Evolutionary conservation across 2,888 invertebrate species (phyloP), one percentile per base, ranked within the genome.

Genomic region (Pseudococcus viburni): DNA sequence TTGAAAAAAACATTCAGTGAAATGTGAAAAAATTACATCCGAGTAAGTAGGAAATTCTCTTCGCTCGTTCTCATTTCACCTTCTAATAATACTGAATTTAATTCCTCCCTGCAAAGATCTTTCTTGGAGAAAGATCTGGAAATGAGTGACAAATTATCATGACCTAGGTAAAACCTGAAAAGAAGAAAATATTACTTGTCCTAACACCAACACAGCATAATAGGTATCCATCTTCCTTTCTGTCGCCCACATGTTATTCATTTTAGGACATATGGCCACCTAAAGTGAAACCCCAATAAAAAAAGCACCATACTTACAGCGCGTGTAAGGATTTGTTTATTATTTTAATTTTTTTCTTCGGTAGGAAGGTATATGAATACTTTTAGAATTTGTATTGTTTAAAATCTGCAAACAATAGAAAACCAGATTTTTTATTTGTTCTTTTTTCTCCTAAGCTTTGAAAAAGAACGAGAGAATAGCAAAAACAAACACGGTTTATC

Each of bases 401-500:
- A 64, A 64, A 64, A 64, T 64, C 12, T 64, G 22, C 64, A 12
- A 19, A 64, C 64, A 64, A 64, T 64, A 12, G 22, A 19, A 22
- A 64, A 22, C 11, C 64, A 64, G 64, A 64, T 64, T 64, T 64
- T 64, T 59, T n/a, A 22, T 64, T 19, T 22, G 22, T 11, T 22
- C 22, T 22, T 64, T 64, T 64, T 64, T 59, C 5, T 9, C 9
- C 42, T 9, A 3, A 64, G 64, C 19, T 64, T 11, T 64, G 64
- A 64, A 64, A 22, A 64, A 64, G 5, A 64, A 64, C 22, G 22
- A 64, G 9, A 19, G 22, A 55, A 55, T 9, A n/a, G 22, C 5
- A 19, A 64, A 64, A 64, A 22, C 64, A 64, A 64, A 64, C 64
- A 64, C 7, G 64, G 64, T 64, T 64, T 64, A 64, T 64, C 64